Base-by-base conservation (phyloP, 2,888 invertebrate species). In the Orthosia incerta region DNA sequence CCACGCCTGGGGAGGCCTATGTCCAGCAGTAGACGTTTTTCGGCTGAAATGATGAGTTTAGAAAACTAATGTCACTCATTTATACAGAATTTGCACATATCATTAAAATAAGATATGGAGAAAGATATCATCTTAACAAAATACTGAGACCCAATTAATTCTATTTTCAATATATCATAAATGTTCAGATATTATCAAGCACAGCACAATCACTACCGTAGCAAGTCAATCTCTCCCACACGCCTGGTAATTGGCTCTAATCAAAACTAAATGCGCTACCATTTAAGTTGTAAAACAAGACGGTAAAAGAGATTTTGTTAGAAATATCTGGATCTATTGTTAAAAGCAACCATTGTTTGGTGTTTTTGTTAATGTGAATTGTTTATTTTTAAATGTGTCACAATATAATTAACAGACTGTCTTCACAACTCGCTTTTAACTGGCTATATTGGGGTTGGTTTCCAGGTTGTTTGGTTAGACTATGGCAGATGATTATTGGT, bases 221-320 rank as follows among this genome's bases (percentile, higher is more conserved):
- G 59, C 84, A 46, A 80, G 20, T 61, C 74, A 82, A 80, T 86
- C 77, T 67, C 72, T 71, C 71, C 66, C 68, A 74, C 83, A 77
- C 65, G 65, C 60, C 57, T 16, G 72, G 72, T 89, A 90, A 89
- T 89, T 88, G 86, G 45, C 20, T 71, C 72, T 78, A 82, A 85
- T 76, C 72, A 79, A 69, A 84, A 82, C 62, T 73, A 75, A 83
- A 78, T 74, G 72, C 53, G 7, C 15, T 23, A 59, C 60, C 64
- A 71, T 71, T 82, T 69, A 73, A 15, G 55, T 62, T 71, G 74
- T 75, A 59, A 70, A 79, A 63, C 70, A 79, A 46, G 48, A 45
- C 16, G 16, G 15, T 53, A 26, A 60, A n/a, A 55, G 39, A 68
- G 60, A 78, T 71, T 65, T 57, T 50, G 59, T 71, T 60, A 20